A percentile compares a stretch with the other conserved stretches of the same genome.
These are phyloP conservation scores for Myotis pilosus DNA, from an alignment of 2,797 vertebrate genomes.

Conservation along the genomic window DNA sequence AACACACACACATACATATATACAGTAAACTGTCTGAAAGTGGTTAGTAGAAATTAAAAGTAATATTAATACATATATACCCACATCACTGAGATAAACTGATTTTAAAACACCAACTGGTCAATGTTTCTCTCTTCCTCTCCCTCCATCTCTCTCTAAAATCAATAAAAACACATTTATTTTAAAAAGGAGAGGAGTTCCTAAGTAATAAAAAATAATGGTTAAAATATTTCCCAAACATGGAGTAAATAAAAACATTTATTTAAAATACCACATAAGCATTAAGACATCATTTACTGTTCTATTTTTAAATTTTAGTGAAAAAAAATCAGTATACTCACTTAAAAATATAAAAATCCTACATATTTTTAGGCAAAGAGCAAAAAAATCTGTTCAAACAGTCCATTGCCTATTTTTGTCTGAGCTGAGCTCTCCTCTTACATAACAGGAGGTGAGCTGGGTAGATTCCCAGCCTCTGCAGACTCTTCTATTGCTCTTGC, in stretches of 20 bases:
- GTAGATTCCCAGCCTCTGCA: background rate
- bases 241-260: background rate
- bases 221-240: background rate
- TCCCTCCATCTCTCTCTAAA: background rate
- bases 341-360: background rate
- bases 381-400: background rate
- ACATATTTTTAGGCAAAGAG: background rate
- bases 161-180: background rate
- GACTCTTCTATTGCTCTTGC: background rate
- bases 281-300: background rate
- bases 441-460: background rate
- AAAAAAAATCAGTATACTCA: background rate
- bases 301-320: background rate
- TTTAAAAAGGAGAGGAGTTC: background rate
- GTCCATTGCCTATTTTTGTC: background rate
- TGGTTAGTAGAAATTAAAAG: conserved; percentile 38
- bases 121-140: background rate
- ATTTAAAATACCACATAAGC: background rate
- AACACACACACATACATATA: background rate
- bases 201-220: background rate
- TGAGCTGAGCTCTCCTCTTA: background rate
- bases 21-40: conserved; percentile 39
- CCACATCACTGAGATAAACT: background rate
- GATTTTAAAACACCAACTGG: conserved; percentile 4
- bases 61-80: background rate